A percentile compares a stretch with the other conserved stretches of the same genome.
These are phyloP conservation scores for Alca torda DNA, from an alignment of 2,797 vertebrate species.

Conservation along the genomic window DNA sequence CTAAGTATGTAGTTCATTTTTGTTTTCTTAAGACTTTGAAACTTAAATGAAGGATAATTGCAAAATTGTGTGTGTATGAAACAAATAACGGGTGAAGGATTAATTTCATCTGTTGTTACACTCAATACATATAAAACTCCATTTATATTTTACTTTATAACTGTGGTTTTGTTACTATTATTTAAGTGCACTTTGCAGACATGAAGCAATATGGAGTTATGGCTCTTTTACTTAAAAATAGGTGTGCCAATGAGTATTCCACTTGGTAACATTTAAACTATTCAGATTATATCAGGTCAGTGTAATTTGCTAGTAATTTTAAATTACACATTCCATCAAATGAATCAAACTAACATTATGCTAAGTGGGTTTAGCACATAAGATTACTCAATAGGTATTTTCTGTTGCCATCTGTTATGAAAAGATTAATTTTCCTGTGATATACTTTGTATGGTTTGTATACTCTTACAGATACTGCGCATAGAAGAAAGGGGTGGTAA, in stretches of 20 bases:
- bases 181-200: constrained; percentile 1
- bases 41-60: constrained; percentile 13
- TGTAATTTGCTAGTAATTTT: constrained; percentile 32
- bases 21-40: constrained; percentile 31
- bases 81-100: background rate
- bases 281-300: constrained; percentile 1
- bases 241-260: background rate
- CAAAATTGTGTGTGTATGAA: background rate
- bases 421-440: constrained; percentile 18
- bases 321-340: constrained; percentile 33
- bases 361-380: constrained; percentile 20
- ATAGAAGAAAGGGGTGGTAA: background rate
- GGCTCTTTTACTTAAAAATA: background rate
- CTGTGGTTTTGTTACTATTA: background rate
- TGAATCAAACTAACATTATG: constrained; percentile 24
- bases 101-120: background rate
- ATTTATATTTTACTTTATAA: background rate
- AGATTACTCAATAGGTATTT: constrained; percentile 27
- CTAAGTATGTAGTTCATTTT: constrained; percentile 29
- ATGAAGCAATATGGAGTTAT: background rate
- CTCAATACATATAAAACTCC: background rate
- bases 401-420: constrained; percentile 43
- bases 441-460: background rate
- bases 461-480: background rate
- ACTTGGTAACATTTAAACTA: background rate